Evolutionary conservation across 2,113 vertebrate species (phyloP).

Genomic region (Procapra przewalskii): DNA sequence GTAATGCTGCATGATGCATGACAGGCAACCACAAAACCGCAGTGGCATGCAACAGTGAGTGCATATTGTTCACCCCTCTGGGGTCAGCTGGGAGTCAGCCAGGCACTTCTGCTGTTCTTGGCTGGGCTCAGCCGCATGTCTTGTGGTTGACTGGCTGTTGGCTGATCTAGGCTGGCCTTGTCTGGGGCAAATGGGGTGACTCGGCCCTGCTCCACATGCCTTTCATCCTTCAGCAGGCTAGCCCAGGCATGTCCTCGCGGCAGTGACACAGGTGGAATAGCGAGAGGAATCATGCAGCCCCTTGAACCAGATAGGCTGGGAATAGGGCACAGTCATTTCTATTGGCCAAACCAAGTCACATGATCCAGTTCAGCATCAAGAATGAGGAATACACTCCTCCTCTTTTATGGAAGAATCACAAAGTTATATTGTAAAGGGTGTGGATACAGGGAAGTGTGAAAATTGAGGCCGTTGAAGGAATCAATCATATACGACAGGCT

Average conservation of each 20-base stretch:
- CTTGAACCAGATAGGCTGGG: not conserved
- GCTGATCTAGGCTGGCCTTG: not conserved
- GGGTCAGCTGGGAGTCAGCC: not conserved
- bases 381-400: not conserved
- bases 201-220: not conserved
- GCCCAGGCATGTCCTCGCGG: not conserved
- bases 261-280: not conserved
- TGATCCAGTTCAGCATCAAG: not conserved
- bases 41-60: not conserved
- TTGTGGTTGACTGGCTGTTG: not conserved
- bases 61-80: not conserved
- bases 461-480: not conserved
- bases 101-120: not conserved
- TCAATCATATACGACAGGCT: not conserved
- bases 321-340: not conserved
- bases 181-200: not conserved
- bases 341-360: not conserved
- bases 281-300: not conserved
- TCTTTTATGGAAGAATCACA: not conserved
- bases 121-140: not conserved
- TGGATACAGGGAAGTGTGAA: not conserved
- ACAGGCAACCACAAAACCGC: not conserved
- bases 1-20: not conserved
- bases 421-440: not conserved
- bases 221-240: not conserved